Evolutionary conservation across 2,888 invertebrate species (phyloP).

Genomic region (Aplocera efformata): DNA sequence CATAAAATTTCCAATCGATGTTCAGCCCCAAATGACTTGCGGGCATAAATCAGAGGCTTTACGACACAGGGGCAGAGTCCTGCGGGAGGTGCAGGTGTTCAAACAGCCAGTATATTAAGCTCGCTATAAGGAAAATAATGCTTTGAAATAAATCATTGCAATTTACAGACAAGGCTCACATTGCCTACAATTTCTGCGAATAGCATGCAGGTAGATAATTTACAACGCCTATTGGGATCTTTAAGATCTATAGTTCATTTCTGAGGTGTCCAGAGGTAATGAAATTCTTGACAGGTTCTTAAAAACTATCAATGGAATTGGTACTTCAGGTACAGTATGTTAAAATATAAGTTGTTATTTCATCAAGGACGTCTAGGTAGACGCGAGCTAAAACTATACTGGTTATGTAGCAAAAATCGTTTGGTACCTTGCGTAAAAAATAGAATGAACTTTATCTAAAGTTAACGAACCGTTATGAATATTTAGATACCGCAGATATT

Average conservation of each 20-base stretch:
- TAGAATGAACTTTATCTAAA: slow-evolving; percentile 6
- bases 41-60: slow-evolving; percentile 56
- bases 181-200: slow-evolving; percentile 29
- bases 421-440: not conserved
- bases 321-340: too few species aligned
- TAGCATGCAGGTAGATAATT: slow-evolving; percentile 21
- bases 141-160: slow-evolving; percentile 46
- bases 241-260: slow-evolving; percentile 17
- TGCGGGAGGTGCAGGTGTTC: slow-evolving; percentile 28
- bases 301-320: too few species aligned
- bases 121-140: slow-evolving; percentile 35
- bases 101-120: slow-evolving; percentile 29
- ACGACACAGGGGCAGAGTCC: slow-evolving; percentile 44
- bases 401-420: not conserved
- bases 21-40: slow-evolving; percentile 43
- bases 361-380: slow-evolving; percentile 9
- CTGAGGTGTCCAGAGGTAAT: slow-evolving; percentile 11
- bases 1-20: slow-evolving; percentile 50
- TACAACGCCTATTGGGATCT: slow-evolving; percentile 18
- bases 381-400: slow-evolving; percentile 1
- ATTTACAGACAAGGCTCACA: slow-evolving; percentile 43
- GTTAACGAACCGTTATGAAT: slow-evolving; percentile 21
- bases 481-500: slow-evolving; percentile 6
- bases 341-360: too few species aligned
- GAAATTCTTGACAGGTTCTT: slow-evolving; percentile 2